Evolutionary conservation across 2,888 invertebrate species (phyloP).

Genomic region (Leptopterna dolabrata): DNA sequence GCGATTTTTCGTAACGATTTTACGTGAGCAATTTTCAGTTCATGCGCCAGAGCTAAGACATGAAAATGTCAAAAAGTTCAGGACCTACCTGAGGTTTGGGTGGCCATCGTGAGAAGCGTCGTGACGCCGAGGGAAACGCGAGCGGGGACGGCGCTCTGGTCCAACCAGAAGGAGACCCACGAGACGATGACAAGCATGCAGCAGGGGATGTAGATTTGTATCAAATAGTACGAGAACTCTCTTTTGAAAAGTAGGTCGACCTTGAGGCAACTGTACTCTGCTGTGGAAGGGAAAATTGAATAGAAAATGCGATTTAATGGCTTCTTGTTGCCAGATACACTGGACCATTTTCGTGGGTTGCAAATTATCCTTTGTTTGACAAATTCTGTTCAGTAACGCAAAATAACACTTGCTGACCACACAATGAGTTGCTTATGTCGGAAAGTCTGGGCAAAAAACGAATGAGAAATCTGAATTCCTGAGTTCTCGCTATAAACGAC

Average conservation of each 20-base stretch:
- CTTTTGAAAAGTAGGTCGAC: conserved; percentile 96
- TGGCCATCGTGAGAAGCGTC: conserved; percentile 96
- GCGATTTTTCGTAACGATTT: no score
- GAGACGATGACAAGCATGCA: conserved; percentile 98
- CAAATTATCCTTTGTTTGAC: no score
- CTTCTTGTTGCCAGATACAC: neutral
- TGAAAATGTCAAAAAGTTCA: no score
- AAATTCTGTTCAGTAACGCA: no score
- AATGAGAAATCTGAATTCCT: no score
- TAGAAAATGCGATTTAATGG: neutral
- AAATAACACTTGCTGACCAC: no score
- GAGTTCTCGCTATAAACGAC: no score
- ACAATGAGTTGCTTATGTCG: no score
- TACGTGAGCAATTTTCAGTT: no score
- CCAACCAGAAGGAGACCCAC: conserved; percentile 97
- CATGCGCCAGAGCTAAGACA: no score
- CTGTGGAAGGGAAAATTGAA: conserved; percentile 70
- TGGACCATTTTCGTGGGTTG: no score
- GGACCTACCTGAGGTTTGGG: conserved; percentile 88
- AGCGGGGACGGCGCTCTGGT: conserved; percentile 95
- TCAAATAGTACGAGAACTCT: conserved; percentile 99
- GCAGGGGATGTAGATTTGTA: conserved; percentile 99
- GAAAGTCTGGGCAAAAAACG: no score
- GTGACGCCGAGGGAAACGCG: conserved; percentile 95
- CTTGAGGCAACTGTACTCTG: conserved; percentile 98